Evolutionary conservation across 2,113 vertebrate genomes (phyloP).

Genomic region (Anolis carolinensis): DNA sequence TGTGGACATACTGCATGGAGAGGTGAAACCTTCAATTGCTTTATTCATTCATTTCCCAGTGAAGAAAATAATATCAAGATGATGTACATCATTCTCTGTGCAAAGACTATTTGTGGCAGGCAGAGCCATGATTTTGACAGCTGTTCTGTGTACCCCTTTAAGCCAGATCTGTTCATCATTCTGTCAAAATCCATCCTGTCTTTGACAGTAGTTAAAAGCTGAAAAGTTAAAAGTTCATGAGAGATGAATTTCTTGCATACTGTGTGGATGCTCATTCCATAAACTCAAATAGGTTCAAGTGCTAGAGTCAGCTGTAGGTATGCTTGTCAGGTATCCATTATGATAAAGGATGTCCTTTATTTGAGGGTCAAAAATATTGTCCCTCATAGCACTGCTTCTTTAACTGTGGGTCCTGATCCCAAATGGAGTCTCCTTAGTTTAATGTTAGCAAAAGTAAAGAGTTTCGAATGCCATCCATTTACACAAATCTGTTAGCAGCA

Average conservation of each 20-base stretch:
- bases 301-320: too few species aligned
- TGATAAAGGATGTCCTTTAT: too few species aligned
- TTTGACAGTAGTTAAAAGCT: neutral
- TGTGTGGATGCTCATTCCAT: neutral
- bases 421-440: too few species aligned
- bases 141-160: constrained; percentile 4
- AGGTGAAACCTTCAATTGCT: neutral
- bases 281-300: neutral
- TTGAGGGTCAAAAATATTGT: too few species aligned
- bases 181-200: constrained; percentile 3
- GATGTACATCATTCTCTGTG: neutral
- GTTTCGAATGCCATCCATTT: too few species aligned
- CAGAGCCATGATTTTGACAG: neutral
- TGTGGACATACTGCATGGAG: neutral
- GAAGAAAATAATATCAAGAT: neutral
- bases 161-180: constrained; percentile 13
- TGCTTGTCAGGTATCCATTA: too few species aligned
- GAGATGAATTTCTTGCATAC: neutral
- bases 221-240: neutral
- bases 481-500: too few species aligned
- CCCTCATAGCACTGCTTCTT: too few species aligned
- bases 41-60: constrained; percentile 1
- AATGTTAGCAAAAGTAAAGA: too few species aligned
- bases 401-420: too few species aligned
- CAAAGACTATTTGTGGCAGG: neutral